These are phyloP conservation scores for Archips crataeganus DNA, from an alignment of 2,888 invertebrate species.

Conservation along the genomic window DNA sequence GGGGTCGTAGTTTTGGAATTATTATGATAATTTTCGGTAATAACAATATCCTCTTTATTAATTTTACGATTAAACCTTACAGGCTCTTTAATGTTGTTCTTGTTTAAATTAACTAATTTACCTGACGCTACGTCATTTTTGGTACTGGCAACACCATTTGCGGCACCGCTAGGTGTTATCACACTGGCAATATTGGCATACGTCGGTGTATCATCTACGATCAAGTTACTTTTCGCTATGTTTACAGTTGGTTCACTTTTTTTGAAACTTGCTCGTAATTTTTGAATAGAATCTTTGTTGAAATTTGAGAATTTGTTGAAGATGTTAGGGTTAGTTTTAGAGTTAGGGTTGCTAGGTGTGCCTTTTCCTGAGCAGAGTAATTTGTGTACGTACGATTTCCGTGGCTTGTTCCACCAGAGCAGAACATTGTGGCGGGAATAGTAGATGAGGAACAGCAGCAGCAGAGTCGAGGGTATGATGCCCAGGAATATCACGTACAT, in stretches of 20 bases:
- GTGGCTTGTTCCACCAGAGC: constrained; percentile 81
- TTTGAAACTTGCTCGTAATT: neutral
- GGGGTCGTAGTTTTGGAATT: neutral
- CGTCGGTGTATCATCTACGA: constrained; percentile 29
- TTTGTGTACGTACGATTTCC: constrained; percentile 80
- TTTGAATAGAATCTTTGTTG: neutral
- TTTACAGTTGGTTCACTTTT: neutral
- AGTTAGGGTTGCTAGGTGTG: neutral
- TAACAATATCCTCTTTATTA: constrained; percentile 70
- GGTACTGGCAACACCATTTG: neutral
- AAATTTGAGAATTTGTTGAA: neutral
- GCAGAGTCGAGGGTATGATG: constrained; percentile 90
- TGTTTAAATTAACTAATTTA: neutral
- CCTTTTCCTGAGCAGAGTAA: constrained; percentile 44
- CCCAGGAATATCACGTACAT: constrained; percentile 95
- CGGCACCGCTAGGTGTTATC: constrained; percentile 21
- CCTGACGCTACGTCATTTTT: neutral
- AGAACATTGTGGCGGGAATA: constrained; percentile 90
- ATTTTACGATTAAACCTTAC: constrained; percentile 64
- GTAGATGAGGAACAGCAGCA: constrained; percentile 90
- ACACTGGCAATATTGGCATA: constrained; percentile 43
- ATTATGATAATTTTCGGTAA: constrained; percentile 44
- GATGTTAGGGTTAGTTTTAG: constrained; percentile 3
- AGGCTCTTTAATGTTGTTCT: constrained; percentile 45
- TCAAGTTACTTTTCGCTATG: neutral